Percentiles rank a stretch among this genome's conserved stretches.
These are phyloP conservation scores for Tridacna crocea DNA, from an alignment of 2,888 invertebrate genomes.

Conservation along the genomic window DNA sequence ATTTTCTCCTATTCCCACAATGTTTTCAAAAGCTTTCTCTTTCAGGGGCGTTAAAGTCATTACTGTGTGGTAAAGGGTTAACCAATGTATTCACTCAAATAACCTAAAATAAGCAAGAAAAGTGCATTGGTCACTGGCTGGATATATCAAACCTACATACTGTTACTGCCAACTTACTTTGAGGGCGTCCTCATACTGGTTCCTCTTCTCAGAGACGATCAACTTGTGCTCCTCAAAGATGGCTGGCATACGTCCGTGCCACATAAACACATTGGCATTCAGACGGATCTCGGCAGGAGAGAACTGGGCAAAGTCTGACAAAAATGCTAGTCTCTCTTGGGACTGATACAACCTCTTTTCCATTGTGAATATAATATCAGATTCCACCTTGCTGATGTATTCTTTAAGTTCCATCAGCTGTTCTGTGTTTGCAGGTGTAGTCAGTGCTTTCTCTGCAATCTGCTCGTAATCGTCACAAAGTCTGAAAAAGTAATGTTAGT, in stretches of 20 bases:
- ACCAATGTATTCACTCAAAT: too few species aligned
- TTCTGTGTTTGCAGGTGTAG: slow-evolving; percentile 92
- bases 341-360: slow-evolving; percentile 89
- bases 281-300: slow-evolving; percentile 94
- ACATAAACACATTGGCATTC: slow-evolving; percentile 94
- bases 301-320: slow-evolving; percentile 92
- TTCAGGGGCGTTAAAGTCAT: too few species aligned
- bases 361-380: slow-evolving; percentile 89
- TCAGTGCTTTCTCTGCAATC: slow-evolving; percentile 91
- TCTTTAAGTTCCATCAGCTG: slow-evolving; percentile 92
- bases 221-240: slow-evolving; percentile 93
- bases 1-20: background rate
- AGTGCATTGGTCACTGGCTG: too few species aligned
- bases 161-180: slow-evolving; percentile 84
- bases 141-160: too few species aligned
- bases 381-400: slow-evolving; percentile 92
- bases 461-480: slow-evolving; percentile 93
- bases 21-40: background rate
- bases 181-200: slow-evolving; percentile 93
- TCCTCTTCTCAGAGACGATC: slow-evolving; percentile 92
- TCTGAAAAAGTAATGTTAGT: slow-evolving; percentile 84
- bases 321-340: slow-evolving; percentile 88
- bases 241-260: slow-evolving; percentile 92
- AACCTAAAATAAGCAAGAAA: too few species aligned
- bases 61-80: too few species aligned